phyloP scores from a whole-genome alignment of 1,140 invertebrate genomes.

The Brevipalpus yothersi region DNA sequence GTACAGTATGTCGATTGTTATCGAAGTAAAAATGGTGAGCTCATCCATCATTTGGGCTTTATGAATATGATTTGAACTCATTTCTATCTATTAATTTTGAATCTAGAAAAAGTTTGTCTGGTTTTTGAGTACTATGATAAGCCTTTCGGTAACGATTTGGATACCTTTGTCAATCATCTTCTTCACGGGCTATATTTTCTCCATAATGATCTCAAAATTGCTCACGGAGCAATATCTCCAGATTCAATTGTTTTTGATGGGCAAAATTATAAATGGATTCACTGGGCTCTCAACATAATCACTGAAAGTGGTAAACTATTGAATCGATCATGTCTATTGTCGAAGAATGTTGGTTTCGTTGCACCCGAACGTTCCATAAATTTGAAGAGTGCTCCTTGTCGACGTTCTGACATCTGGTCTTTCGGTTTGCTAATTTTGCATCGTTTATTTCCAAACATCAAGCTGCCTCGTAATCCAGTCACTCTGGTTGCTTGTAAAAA shows the following conservation, averaged over 20 bases:
- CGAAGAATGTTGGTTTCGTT: slow-evolving; percentile 4
- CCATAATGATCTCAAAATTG: slow-evolving; percentile 6
- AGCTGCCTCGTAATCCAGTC: slow-evolving; percentile 7
- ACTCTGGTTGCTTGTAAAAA: slow-evolving; percentile 1
- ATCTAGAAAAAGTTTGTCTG: slow-evolving; percentile 7
- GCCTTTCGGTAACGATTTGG: not conserved
- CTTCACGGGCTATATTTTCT: slow-evolving; percentile 6
- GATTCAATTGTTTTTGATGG: not conserved
- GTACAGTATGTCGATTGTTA: slow-evolving; percentile 73
- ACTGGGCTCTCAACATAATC: slow-evolving; percentile 9
- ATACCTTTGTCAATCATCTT: not conserved
- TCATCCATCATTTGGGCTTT: not conserved
- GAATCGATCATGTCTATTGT: slow-evolving; percentile 1
- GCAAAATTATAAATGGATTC: slow-evolving; percentile 4
- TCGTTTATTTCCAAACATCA: slow-evolving; percentile 26
- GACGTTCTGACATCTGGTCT: slow-evolving; percentile 69
- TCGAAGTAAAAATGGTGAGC: slow-evolving; percentile 71
- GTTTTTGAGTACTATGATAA: slow-evolving; percentile 8
- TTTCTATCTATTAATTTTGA: not conserved
- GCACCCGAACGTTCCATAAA: slow-evolving; percentile 4
- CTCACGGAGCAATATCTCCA: slow-evolving; percentile 6
- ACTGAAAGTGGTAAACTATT: slow-evolving; percentile 6
- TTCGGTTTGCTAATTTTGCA: slow-evolving; percentile 64
- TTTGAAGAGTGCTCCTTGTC: slow-evolving; percentile 13
- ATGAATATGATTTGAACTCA: not conserved